Evolutionary conservation across 2,888 invertebrate species (phyloP).

Genomic region (Drosophila mimetica): DNA sequence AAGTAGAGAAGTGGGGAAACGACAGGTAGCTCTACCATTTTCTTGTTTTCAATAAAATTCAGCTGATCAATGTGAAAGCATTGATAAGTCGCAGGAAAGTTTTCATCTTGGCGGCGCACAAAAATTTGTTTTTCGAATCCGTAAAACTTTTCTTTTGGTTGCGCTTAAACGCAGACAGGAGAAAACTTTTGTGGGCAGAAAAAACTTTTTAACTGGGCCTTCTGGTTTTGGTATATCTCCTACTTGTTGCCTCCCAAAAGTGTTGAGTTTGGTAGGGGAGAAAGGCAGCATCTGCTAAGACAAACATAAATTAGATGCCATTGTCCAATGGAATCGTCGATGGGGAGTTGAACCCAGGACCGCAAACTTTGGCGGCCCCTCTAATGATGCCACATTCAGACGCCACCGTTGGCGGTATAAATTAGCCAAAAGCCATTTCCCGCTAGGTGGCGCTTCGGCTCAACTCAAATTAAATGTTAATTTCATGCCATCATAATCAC

Average conservation of each 20-base stretch:
- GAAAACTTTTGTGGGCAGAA: slow-evolving; percentile 16
- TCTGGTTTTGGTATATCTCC: slow-evolving; percentile 4
- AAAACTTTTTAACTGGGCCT: slow-evolving; percentile 46
- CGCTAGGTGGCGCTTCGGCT: slow-evolving; percentile 60
- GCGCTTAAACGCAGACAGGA: slow-evolving; percentile 78
- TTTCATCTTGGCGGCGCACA: slow-evolving; percentile 48
- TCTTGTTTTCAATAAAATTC: slow-evolving; percentile 47
- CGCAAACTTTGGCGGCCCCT: slow-evolving; percentile 67
- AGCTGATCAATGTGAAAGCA: slow-evolving; percentile 51
- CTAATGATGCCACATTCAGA: slow-evolving; percentile 78
- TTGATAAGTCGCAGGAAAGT: slow-evolving; percentile 71
- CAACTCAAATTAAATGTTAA: slow-evolving; percentile 79
- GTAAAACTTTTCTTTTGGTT: slow-evolving; percentile 53
- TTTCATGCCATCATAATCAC: slow-evolving; percentile 81
- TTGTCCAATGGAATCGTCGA: slow-evolving; percentile 65
- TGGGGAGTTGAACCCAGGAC: slow-evolving; percentile 29
- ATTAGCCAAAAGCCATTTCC: slow-evolving; percentile 63
- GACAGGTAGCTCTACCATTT: slow-evolving; percentile 3
- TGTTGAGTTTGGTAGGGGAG: slow-evolving; percentile 5
- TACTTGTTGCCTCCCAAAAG: slow-evolving; percentile 39
- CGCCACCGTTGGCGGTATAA: slow-evolving; percentile 61
- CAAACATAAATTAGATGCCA: slow-evolving; percentile 79
- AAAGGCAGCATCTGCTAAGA: slow-evolving; percentile 71
- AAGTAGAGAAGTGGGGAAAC: not conserved
- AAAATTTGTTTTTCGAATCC: slow-evolving; percentile 64